phyloP scores from a whole-genome alignment of 1,140 invertebrate species.

The Ceratitis capitata region DNA sequence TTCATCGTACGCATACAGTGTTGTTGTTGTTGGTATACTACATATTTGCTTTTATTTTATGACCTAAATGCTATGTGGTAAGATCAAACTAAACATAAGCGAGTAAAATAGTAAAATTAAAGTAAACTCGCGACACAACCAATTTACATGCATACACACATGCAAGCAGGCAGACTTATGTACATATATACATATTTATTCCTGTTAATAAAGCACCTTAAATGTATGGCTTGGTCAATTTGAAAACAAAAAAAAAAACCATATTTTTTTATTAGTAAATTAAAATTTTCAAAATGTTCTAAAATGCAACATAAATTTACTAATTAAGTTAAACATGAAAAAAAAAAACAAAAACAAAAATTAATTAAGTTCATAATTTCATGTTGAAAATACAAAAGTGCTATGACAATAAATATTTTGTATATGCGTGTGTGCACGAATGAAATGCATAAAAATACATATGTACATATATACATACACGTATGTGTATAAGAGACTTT shows the following conservation, averaged over 20 bases:
- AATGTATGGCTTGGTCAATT: background rate
- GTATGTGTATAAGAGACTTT: too few species aligned
- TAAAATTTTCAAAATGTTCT: background rate
- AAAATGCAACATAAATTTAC: background rate
- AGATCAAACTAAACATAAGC: background rate
- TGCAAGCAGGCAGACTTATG: background rate
- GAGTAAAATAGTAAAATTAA: background rate
- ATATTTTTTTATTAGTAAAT: background rate
- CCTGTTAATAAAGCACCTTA: background rate
- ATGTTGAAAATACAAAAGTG: background rate
- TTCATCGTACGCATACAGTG: background rate
- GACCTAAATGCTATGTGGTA: slow-evolving; percentile 31
- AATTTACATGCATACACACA: background rate
- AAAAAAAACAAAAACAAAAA: background rate
- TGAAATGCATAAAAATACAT: too few species aligned
- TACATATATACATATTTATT: background rate
- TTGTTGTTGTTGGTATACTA: too few species aligned
- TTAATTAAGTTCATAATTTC: background rate
- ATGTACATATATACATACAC: too few species aligned
- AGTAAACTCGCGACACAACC: background rate
- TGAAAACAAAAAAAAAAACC: too few species aligned
- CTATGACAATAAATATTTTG: background rate
- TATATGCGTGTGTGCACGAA: too few species aligned
- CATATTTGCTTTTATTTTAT: slow-evolving; percentile 16
- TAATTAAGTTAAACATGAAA: background rate